These are phyloP conservation scores for Zaprionus lineosus DNA, from an alignment of 2,888 invertebrate species.

Conservation along the genomic window DNA sequence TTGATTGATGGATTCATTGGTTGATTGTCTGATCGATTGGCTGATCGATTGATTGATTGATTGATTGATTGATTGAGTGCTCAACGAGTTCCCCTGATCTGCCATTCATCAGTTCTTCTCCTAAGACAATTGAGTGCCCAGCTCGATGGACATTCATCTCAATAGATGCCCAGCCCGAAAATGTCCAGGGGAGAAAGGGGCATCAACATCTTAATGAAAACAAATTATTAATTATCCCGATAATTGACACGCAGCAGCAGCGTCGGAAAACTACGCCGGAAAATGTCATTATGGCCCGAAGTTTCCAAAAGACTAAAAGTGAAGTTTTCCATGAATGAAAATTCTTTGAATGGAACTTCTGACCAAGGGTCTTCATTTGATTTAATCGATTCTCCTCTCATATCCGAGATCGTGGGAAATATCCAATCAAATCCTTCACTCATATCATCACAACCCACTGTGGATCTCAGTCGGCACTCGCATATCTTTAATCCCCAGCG, in stretches of 20 bases:
- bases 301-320: no score
- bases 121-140: slow-evolving; percentile 16
- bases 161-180: slow-evolving; percentile 59
- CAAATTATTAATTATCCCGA: slow-evolving; percentile 41
- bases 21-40: slow-evolving; percentile 46
- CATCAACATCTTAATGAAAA: slow-evolving; percentile 30
- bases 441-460: not conserved
- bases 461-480: no score
- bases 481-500: no score
- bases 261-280: no score
- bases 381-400: no score
- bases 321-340: no score
- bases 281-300: no score
- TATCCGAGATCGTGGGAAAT: no score
- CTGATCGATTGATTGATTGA: slow-evolving; percentile 41
- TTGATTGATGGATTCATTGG: slow-evolving; percentile 39
- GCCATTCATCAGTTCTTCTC: not conserved
- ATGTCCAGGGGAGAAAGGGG: no score
- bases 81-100: slow-evolving; percentile 9
- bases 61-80: slow-evolving; percentile 51
- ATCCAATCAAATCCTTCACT: no score
- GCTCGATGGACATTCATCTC: slow-evolving; percentile 55
- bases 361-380: not conserved
- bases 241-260: no score
- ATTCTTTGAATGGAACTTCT: no score